Conservation (phyloP, 2,113 vertebrate genomes). For the Brienomyrus longianalis region DNA sequence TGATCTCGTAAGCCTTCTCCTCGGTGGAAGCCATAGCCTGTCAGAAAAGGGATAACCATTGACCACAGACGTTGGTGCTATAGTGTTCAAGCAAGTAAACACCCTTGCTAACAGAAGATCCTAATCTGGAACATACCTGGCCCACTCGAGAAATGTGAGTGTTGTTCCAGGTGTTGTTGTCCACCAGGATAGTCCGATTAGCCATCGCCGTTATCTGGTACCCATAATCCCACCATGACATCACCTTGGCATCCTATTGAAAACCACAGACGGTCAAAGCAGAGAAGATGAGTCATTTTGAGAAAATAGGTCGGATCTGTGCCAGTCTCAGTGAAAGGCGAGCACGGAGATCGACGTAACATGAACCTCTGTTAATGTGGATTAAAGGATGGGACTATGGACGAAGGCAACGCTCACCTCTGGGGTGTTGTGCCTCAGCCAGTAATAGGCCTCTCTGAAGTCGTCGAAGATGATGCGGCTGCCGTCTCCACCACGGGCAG, state of each 20-base stretch:
- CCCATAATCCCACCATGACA: constrained; percentile 94
- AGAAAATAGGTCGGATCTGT: neutral
- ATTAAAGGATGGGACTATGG: neutral
- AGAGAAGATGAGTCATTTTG: neutral
- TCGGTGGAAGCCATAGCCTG: constrained; percentile 97
- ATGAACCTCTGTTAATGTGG: neutral
- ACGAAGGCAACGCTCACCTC: constrained; percentile 62
- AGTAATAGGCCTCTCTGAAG: constrained; percentile 97
- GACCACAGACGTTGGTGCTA: neutral
- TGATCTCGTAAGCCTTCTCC: constrained; percentile 94
- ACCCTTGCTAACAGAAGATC: neutral
- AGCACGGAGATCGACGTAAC: neutral
- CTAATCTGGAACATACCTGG: constrained; percentile 64
- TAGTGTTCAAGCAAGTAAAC: neutral
- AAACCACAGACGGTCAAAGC: neutral
- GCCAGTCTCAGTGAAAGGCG: neutral
- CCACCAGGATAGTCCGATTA: constrained; percentile 93
- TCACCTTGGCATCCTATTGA: constrained; percentile 88
- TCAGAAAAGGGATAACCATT: neutral
- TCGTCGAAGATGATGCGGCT: constrained; percentile 98
- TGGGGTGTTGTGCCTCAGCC: constrained; percentile 95
- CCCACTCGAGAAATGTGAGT: constrained; percentile 96
- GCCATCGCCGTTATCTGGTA: constrained; percentile 81
- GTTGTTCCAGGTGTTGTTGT: constrained; percentile 99
- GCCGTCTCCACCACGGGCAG: constrained; percentile 85